Evolutionary conservation across 2,113 vertebrate species (phyloP).

Genomic region (Spilogale gracilis): DNA sequence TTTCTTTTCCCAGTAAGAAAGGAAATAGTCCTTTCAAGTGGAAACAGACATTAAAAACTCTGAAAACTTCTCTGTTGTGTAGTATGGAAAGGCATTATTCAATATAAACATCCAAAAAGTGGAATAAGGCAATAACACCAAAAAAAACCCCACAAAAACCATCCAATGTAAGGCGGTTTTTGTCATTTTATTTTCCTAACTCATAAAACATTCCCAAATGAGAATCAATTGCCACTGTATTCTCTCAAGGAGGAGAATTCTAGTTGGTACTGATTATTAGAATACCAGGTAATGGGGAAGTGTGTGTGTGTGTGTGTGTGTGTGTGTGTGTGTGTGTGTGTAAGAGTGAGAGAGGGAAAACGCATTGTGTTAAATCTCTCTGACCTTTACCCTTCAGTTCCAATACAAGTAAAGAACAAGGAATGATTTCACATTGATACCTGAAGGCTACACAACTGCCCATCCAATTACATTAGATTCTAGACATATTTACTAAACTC

Average conservation of each 20-base stretch:
- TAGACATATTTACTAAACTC: neutral
- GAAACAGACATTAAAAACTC: neutral
- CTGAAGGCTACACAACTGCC: neutral
- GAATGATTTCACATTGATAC: neutral
- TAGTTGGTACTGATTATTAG: neutral
- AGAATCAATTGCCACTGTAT: neutral
- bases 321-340: neutral
- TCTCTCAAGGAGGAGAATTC: neutral
- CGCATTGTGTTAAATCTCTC: neutral
- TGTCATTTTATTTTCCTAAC: constrained; percentile 15
- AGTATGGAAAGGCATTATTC: neutral
- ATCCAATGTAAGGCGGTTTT: constrained; percentile 9
- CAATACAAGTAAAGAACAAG: neutral
- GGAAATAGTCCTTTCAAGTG: constrained; percentile 10
- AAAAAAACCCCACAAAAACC: neutral
- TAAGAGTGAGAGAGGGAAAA: neutral
- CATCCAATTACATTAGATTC: neutral
- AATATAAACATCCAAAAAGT: neutral
- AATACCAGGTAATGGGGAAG: neutral
- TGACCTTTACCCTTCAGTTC: neutral
- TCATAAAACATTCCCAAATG: neutral
- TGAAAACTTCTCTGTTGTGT: neutral
- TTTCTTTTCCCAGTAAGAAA: neutral
- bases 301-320: neutral
- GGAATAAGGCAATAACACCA: neutral